Evolutionary conservation across 2,888 invertebrate genomes (phyloP), one percentile per base, ranked within the genome.

Genomic region (Leucophenga montana): DNA sequence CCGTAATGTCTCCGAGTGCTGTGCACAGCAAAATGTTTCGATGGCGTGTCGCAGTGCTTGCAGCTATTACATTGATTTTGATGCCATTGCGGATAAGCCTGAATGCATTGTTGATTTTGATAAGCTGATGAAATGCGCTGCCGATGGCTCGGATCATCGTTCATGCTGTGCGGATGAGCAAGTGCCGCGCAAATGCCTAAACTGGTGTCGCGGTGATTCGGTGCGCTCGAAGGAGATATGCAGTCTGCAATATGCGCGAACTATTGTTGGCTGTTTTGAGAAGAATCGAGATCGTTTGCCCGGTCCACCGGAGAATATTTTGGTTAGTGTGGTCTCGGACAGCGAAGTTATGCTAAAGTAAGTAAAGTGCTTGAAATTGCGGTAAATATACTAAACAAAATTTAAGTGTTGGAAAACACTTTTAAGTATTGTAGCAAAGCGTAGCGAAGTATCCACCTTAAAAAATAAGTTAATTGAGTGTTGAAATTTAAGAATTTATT

Each of bases 81-180:
- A 95, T 85, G 92, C 93, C 65, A 94, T 95, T 59, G 93, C 95
- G 86, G 94, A 95, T 88, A 91, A 92, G 57, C 94, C 94, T 0
- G 93, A 95, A 84, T 96, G 95, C 86, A 92, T 95, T 84, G 91
- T 92, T 72, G 95, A 95, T 88, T 94, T 95, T 84, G 94, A 95
- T 86, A 95, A 95, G 83, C 90, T 95, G 66, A 95, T 95, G 94
- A 93, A 92, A 83, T 96, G 96, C 83, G 95, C 95, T 0, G 94
- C 95, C 0, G 94, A 94, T 78, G 93, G 93, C 6, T 93, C 92
- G 70, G 96, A 96, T 86, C 96, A 96, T 88, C 91, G 95, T 56
- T 92, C 93, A 73, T 96, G 96, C 85, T 96, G 96, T 86, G 93
- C 94, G 0, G 92, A 93, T 20, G 92, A 92, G 89, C 93, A 94